Evolutionary conservation across 1,140 invertebrate species (phyloP), one percentile per base, ranked within the genome.

Genomic region (Reticulitermes speratus): DNA sequence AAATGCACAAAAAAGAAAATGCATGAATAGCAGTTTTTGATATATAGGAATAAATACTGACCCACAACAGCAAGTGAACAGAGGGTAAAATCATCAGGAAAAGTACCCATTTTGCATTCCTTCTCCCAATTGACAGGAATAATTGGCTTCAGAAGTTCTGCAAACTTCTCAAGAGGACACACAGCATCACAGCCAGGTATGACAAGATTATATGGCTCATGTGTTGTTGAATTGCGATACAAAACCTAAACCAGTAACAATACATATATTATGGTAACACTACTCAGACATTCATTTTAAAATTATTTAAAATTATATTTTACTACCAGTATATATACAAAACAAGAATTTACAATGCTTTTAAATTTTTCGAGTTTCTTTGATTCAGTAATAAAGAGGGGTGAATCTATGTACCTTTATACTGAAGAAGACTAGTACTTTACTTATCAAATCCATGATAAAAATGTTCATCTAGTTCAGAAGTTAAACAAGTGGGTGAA

Each of bases 151-250:
- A 92, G 93, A 23, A 94, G 65, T 83, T 89, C 88, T 19, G 92
- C 88, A 89, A 95, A 94, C 87, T 93, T 89, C 19, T 92, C 88
- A 3, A 95, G 87, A 8, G 94, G 92, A 88, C 95, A 96, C 25
- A 92, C 90, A 12, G 90, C 86, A 21, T 90, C 90, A 88, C 95
- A 95, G n/a, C 92, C 92, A 25, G 94, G 93, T 86, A 95, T 89
- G 23, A 90, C 90, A 88, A 95, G 88, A 23, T 92, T 88, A 81
- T 88, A 87, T n/a, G 94, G 91, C n/a, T 87, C 88, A 69, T 93
- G 91, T 1, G 88, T 90, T 3, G 92, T 92, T 8, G 92, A 91
- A 90, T 95, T 95, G 89, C 94, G 94, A 88, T 95, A 95, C 85
- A 92, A 94, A 84, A 95, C 88, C 90, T 2, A 91, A 91, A 87